Evolutionary conservation across 2,113 vertebrate species (phyloP), one percentile per base, ranked within the genome.

Genomic region (Ptilonorhynchus violaceus): DNA sequence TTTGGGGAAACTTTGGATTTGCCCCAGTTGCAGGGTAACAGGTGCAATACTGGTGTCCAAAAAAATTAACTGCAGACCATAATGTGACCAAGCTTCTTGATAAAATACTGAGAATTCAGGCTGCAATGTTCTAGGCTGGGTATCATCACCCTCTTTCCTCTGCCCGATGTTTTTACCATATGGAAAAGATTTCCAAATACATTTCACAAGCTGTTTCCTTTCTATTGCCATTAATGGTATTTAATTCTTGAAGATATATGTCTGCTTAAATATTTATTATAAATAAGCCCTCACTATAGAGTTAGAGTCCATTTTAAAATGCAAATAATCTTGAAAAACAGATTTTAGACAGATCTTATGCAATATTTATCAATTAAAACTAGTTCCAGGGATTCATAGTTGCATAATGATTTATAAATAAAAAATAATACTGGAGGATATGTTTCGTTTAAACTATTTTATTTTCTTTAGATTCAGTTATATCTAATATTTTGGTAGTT

Each of bases 331-430:
- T 84, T 56, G 73, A 81, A 92, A 80, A 91, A 67, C 30, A 81
- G 30, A 82, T 89, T 89, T 92, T 88, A 95, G 72, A 77, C 11
- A 63, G 42, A 59, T 64, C 52, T 89, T 91, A 91, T 95, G 76
- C 64, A 96, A 87, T 89, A 96, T 96, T 97, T 93, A 95, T 94
- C 60, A 87, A 91, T 95, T 95, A 92, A 81, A 92, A 77, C 52
- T 81, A 81, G 79, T 94, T 96, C 91, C 60, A 84, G 53, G 59
- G 76, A 81, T 81, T 91, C 73, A 88, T 41, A 68, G 83, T 95
- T 96, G 88, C 83, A 82, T 96, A 92, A 93, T 47, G 15, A 85
- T 91, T 95, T 91, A 96, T 96, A 95, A 96, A 95, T 96, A 91
- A 96, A 91, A 91, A 94, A 93, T 84, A 84, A 78, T 93, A 68